Conservation (phyloP, 30 jellyfish, hydroid and myxozoan species). For the Cassiopea andromeda region DNA sequence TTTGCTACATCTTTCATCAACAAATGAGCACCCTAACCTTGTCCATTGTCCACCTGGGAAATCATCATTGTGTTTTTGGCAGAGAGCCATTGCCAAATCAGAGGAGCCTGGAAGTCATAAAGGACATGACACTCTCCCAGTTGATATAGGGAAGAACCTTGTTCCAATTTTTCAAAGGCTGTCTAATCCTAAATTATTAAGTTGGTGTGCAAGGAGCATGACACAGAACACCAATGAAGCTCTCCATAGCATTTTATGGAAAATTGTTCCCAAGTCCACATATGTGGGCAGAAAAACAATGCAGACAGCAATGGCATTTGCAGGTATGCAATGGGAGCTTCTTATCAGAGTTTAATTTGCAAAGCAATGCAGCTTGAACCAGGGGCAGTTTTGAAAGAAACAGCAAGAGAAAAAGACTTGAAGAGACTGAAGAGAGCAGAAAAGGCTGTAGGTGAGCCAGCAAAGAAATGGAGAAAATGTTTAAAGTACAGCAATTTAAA, state of each 20-base stretch:
- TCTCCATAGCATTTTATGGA: neutral
- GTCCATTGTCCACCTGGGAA: slow-evolving; percentile 50
- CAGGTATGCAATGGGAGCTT: neutral
- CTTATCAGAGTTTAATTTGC: neutral
- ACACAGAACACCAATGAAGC: neutral
- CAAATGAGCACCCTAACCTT: slow-evolving; percentile 32
- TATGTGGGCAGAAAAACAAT: neutral
- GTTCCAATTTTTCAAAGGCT: neutral
- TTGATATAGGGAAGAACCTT: slow-evolving; percentile 35
- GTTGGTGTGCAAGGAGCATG: neutral
- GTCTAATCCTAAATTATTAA: neutral
- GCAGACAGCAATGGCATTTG: neutral
- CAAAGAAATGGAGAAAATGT: neutral
- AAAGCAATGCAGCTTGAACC: neutral
- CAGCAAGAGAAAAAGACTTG: neutral
- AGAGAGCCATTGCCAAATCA: slow-evolving; percentile 22
- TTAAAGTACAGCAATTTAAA: neutral
- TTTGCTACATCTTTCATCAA: slow-evolving; percentile 43
- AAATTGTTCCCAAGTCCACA: neutral
- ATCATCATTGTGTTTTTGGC: slow-evolving; percentile 49
- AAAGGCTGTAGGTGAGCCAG: neutral
- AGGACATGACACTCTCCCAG: slow-evolving; percentile 27
- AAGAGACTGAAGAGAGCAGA: slow-evolving; percentile 1
- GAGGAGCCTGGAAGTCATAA: neutral
- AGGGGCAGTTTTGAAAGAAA: neutral